phyloP scores from a whole-genome alignment of 2,113 vertebrate genomes.

The Caranx melampygus region DNA sequence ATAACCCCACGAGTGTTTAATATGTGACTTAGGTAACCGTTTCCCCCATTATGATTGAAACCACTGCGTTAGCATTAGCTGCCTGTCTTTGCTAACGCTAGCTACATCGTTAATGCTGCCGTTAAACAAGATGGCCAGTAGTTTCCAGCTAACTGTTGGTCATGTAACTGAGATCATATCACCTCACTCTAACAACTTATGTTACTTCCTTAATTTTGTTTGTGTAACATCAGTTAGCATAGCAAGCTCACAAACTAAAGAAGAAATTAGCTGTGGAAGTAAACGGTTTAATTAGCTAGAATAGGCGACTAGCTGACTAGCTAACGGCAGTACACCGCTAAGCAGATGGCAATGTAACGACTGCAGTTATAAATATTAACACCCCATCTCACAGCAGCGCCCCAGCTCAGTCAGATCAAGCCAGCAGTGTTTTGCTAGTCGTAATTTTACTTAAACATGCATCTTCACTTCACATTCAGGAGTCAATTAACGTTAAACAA shows the following conservation, averaged over 20 bases:
- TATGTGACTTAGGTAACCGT: neutral
- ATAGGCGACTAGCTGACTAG: neutral
- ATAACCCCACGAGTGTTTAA: rapidly evolving
- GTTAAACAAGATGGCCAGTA: conserved; percentile 61
- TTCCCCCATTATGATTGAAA: neutral
- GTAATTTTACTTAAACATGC: neutral
- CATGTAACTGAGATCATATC: neutral
- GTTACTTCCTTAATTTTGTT: rapidly evolving
- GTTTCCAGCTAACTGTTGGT: conserved; percentile 9
- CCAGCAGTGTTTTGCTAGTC: too few species aligned
- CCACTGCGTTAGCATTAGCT: conserved; percentile 29
- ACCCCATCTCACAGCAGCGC: rapidly evolving
- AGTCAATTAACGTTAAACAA: neutral
- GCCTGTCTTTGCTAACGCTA: conserved; percentile 48
- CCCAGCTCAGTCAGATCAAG: too few species aligned
- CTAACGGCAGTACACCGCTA: neutral
- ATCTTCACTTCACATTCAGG: neutral
- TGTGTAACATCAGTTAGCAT: neutral
- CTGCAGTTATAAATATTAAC: rapidly evolving
- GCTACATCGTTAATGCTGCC: conserved; percentile 28
- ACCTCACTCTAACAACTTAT: rapidly evolving
- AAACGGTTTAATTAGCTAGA: conserved; percentile 19
- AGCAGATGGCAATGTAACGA: neutral
- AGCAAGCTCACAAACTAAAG: neutral
- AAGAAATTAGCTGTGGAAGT: conserved; percentile 3